Evolutionary conservation across 2,888 invertebrate species (phyloP), one percentile per base, ranked within the genome.

Genomic region (Drosophila peninsularis): DNA sequence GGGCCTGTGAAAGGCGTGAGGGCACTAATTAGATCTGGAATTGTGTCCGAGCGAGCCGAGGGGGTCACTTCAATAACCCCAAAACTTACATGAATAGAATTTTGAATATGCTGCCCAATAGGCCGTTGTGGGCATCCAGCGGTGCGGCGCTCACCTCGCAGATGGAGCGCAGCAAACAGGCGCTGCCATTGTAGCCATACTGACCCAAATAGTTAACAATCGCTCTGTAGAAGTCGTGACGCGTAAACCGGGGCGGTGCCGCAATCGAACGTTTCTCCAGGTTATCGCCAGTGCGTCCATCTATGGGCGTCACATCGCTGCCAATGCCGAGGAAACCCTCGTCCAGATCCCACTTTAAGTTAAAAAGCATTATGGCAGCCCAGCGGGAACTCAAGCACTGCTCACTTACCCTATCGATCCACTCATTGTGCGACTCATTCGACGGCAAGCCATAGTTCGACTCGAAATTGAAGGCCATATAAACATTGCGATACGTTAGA

Each of bases 391-490:
- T 45, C 9, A 27, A 30, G 9, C 19, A 17, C n/a, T 19, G 17
- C 7, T 4, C 21, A 91, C 93, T 93, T 90, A 94, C 95, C 55
- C 94, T 93, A 63, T 94, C 88, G 49, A 92, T 93, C 82, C 94
- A 94, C 21, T 94, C 75, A 90, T 94, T 93, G 54, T 94, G 94
- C 1, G 94, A 93, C 67, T 94, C 92, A 0, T 94, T 94, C 27
- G 94, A 93, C 0, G 96, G 94, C 5, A 95, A 90, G 45, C 91
- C 92, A 91, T 95, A 96, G 88, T 94, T 95, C 0, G 95, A 94
- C 86, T 96, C 96, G 87, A 96, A 95, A 92, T 96, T 96, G 89
- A 95, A 95, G 0, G 96, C 95, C 57, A 96, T 92, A 82, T 95
- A 96, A 6, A 96, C 94, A 88, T 95, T 95, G 76, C 95, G 94